phyloP scores from a whole-genome alignment of 2,797 vertebrate genomes.

The Cercopithecus hamlyni region DNA sequence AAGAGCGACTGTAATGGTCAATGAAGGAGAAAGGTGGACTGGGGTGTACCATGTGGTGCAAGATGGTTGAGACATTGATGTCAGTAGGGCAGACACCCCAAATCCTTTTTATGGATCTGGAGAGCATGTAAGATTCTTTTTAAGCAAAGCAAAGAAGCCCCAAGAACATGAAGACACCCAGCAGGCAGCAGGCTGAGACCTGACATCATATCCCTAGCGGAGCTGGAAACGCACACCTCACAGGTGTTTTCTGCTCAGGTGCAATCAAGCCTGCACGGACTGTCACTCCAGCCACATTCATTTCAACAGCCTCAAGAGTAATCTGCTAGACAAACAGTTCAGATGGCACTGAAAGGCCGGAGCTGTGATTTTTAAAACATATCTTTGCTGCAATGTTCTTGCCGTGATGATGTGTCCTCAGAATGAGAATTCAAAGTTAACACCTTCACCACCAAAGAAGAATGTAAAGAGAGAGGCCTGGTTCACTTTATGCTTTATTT shows the following conservation, averaged over 20 bases:
- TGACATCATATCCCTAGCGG: background rate
- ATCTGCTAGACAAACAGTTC: constrained; percentile 47
- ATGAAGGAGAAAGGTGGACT: background rate
- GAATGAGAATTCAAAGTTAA: constrained; percentile 49
- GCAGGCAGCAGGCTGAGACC: background rate
- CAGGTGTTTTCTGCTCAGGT: background rate
- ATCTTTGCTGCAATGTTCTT: background rate
- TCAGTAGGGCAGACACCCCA: background rate
- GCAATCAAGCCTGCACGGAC: background rate
- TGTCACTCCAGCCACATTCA: background rate
- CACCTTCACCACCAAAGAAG: background rate
- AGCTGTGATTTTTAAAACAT: background rate
- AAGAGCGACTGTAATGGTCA: background rate
- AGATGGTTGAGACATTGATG: background rate
- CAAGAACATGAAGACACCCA: background rate
- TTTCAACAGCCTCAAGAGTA: background rate
- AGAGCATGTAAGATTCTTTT: background rate
- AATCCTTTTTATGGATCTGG: background rate
- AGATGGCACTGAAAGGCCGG: background rate
- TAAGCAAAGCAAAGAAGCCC: background rate
- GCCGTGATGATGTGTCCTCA: background rate
- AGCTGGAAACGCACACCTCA: background rate
- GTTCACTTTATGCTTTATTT: background rate
- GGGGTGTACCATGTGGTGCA: background rate
- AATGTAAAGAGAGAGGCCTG: background rate